These are phyloP conservation scores for Pelobates fuscus DNA, from an alignment of 2,113 vertebrate genomes.

Conservation along the genomic window DNA sequence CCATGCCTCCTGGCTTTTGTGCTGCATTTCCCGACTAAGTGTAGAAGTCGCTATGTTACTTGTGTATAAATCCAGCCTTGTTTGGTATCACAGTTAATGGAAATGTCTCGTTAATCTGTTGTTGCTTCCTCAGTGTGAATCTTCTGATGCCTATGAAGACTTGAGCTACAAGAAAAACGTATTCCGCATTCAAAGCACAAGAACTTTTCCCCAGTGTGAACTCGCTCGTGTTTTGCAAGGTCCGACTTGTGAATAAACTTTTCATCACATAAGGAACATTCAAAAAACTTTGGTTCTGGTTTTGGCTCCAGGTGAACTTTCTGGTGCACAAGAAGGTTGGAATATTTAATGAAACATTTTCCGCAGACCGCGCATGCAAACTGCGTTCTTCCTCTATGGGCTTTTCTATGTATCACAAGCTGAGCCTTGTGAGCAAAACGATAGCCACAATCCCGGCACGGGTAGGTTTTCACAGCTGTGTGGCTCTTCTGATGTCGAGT, in stretches of 20 bases:
- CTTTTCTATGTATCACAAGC: background rate
- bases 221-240: background rate
- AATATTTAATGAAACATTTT: background rate
- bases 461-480: background rate
- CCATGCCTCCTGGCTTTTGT: no score
- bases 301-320: background rate
- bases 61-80: no score
- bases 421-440: background rate
- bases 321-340: background rate
- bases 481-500: background rate
- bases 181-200: background rate
- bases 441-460: background rate
- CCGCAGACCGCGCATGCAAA: background rate
- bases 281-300: background rate
- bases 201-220: background rate
- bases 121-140: background rate
- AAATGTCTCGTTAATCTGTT: no score
- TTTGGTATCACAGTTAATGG: no score
- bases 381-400: background rate
- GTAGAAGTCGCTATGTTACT: no score
- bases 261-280: background rate
- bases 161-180: background rate
- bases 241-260: background rate
- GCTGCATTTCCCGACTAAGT: no score
- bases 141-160: background rate